Base-by-base conservation (phyloP, 37 sponge, comb jelly and placozoan species). In the Haliclona indistincta region DNA sequence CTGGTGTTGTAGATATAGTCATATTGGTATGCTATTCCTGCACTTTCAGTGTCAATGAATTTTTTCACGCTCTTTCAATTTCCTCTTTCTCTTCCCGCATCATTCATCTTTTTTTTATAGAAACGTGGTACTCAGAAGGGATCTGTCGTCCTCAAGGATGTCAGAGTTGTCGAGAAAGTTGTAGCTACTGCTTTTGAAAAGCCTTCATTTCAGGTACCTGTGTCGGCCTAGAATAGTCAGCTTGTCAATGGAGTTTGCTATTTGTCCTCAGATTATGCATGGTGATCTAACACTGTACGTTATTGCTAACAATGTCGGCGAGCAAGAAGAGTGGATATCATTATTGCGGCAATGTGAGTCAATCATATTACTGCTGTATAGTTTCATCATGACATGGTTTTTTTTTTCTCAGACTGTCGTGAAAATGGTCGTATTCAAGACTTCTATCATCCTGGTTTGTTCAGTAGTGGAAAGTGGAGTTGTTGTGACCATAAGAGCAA, bases 261-360 rank as follows among this genome's bases (percentile, higher is more conserved):
- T 38, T 17, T 38, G 29, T 63, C 26, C 37, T 10, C 45, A 89
- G 90, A 36, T 91, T 34, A 64, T 78, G 6, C 87, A 91, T 68
- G 84, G 92, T 34, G 87, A 86, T n/a, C 83, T 91, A 49, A 86
- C 79, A 1, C 71, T 91, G 65, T 91, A 91, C 68, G 84, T 91
- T 64, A 76, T 91, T 33, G 78, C 87, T 34, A 67, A 38, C 8
- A 73, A 69, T 63, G 79, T 56, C 30, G 29, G 47, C 0, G 83
- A 91, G 41, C 87, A 86, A 63, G 56, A 61, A 20, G 87, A 91
- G 34, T 91, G 92, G 92, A 71, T 91, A 5, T 53, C 81, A 11
- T 70, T 69, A 0, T 49, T 91, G 23, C 33, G 87, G 43, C 81
- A 86, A 63, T 71, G 88, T 88, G 35, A 81, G 88, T 76, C 15